Evolutionary conservation across 2,113 vertebrate species (phyloP), one percentile per base, ranked within the genome.

Genomic region (Psettodes erumei): DNA sequence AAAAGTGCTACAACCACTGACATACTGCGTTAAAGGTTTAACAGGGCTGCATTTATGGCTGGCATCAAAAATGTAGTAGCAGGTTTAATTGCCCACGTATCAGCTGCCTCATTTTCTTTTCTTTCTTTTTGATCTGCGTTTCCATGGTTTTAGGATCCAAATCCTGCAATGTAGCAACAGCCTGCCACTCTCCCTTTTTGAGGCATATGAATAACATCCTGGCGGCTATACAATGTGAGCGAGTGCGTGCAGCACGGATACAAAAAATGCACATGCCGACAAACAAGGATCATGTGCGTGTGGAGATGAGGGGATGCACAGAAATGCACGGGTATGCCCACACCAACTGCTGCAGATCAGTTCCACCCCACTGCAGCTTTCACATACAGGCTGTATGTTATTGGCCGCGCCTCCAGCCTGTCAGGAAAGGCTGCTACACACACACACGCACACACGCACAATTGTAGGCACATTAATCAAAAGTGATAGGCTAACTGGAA

Each of bases 101-200:
- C 84, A 84, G 81, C 80, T 79, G 84, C 82, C 86, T 67, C 76
- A 6, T 37, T 56, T 67, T 54, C 59, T 19, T 25, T 75, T 71
- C 61, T 2, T 7, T 53, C 48, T 66, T 80, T 75, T 45, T 79
- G 62, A 86, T 86, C 70, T 55, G 19, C 6, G 86, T 93, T 91
- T 33, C 89, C 89, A 91, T 91, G 90, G 89, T 91, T 86, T 93
- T 86, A 62, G 70, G 71, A 87, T 86, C 84, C 88, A 79, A 86
- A 75, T 77, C 55, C 37, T 37, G 45, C 77, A 12, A 43, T 33
- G 68, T 48, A 60, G 61, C 61, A 30, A 53, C 64, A 50, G 42
- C 0, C 71, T 33, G 70, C 70, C 69, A 74, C 27, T 33, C 77
- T 28, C 62, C 65, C 56, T 62, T 38, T 50, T 62, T 16, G 16